A percentile compares a stretch with the other conserved stretches of the same genome.
Conservation (phyloP, 2,888 invertebrate genomes). For the Agriotes lineatus region DNA sequence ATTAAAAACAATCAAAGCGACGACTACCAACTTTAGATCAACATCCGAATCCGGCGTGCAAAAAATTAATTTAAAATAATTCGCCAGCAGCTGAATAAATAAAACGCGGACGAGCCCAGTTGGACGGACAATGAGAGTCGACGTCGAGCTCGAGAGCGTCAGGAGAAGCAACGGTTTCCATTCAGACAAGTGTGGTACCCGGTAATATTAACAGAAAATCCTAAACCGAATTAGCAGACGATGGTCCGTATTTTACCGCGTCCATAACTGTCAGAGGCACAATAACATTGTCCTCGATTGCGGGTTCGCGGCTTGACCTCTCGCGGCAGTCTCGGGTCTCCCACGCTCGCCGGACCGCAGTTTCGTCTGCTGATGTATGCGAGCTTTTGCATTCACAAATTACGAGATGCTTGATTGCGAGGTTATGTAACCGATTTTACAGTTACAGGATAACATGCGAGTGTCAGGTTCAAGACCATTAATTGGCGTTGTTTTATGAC, state of each 20-base stretch:
- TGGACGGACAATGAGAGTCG: not conserved
- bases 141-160: not conserved
- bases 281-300: constrained; percentile 47
- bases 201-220: constrained; percentile 3
- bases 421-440: constrained; percentile 62
- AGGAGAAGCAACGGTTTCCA: constrained; percentile 12
- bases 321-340: constrained; percentile 55
- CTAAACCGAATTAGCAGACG: constrained; percentile 22
- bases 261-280: constrained; percentile 43
- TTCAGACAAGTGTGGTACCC: not conserved
- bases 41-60: too few species aligned
- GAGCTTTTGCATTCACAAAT: constrained; percentile 52
- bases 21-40: too few species aligned
- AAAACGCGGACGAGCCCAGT: not conserved
- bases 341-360: constrained; percentile 53
- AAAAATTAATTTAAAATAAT: not conserved
- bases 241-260: constrained; percentile 30
- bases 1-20: too few species aligned
- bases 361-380: constrained; percentile 49
- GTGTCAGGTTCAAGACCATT: constrained; percentile 35
- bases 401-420: constrained; percentile 55
- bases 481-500: constrained; percentile 32
- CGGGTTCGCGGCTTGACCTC: constrained; percentile 59
- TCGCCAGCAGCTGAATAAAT: not conserved
- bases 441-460: constrained; percentile 52